Conservation (phyloP, 2,113 vertebrate species). For the Periophthalmus modestus region DNA sequence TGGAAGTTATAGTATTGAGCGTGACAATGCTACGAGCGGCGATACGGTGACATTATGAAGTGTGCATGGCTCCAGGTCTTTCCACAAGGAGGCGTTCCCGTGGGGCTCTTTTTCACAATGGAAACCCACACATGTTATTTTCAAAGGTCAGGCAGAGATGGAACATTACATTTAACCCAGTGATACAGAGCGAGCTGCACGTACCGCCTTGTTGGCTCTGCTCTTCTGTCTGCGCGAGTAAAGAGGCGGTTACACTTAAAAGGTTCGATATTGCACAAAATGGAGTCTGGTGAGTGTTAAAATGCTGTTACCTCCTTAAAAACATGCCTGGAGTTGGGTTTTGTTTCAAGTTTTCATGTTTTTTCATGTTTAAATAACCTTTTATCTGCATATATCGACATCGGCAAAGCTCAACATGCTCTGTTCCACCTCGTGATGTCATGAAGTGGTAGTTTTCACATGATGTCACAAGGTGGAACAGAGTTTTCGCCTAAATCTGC, state of each 20-base stretch:
- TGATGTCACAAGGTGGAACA: no score
- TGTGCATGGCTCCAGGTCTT: constrained; percentile 27
- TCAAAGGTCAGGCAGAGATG: constrained; percentile 58
- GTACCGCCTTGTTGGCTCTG: not conserved
- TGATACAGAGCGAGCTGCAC: constrained; percentile 14
- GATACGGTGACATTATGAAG: constrained; percentile 34
- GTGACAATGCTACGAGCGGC: not conserved
- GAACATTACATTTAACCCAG: constrained; percentile 46
- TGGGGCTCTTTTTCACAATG: constrained; percentile 48
- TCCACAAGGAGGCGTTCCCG: constrained; percentile 38
- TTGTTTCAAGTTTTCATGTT: no score
- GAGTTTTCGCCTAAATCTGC: no score
- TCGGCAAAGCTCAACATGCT: no score
- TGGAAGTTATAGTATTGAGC: constrained; percentile 26
- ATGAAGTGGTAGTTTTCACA: no score
- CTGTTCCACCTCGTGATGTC: no score
- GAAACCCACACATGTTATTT: constrained; percentile 56
- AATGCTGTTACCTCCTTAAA: no score
- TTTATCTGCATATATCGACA: no score
- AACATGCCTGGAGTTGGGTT: no score
- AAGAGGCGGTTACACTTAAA: not conserved
- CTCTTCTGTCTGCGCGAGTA: not conserved
- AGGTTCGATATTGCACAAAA: no score
- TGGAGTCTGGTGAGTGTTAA: no score
- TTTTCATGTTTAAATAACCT: no score